phyloP scores from a whole-genome alignment of 35 echinoderm and acorn worm species.

The Nesometra sesokonis region DNA sequence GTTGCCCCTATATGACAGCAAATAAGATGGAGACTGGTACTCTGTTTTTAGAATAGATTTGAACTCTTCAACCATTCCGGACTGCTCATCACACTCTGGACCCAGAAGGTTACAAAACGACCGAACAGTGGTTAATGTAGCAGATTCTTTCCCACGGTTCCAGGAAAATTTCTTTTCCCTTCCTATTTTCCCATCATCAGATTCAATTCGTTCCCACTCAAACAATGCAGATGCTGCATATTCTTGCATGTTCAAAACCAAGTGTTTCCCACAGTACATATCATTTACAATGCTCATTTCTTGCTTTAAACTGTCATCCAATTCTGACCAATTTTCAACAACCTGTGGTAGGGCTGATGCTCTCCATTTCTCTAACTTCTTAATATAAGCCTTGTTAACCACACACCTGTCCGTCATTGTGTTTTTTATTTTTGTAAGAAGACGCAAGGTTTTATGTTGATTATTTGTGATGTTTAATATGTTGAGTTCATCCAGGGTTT shows the following conservation, averaged over 20 bases:
- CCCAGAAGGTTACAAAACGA: constrained; percentile 7
- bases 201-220: background rate
- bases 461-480: constrained; percentile 12
- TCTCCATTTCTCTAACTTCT: constrained; percentile 25
- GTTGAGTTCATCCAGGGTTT: constrained; percentile 8
- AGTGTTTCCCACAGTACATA: constrained; percentile 16
- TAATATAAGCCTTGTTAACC: constrained; percentile 33
- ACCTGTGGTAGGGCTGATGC: constrained; percentile 6
- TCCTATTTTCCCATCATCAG: too few species aligned
- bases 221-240: constrained; percentile 24
- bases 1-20: constrained; percentile 21
- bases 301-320: constrained; percentile 8
- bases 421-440: constrained; percentile 39
- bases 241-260: constrained; percentile 30
- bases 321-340: background rate
- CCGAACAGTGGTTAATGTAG: too few species aligned
- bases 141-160: too few species aligned
- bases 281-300: constrained; percentile 30
- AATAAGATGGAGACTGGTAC: too few species aligned
- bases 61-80: too few species aligned
- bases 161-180: too few species aligned
- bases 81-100: too few species aligned
- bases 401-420: constrained; percentile 35
- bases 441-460: background rate
- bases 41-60: too few species aligned